phyloP scores from a whole-genome alignment of 2,888 invertebrate genomes.

The Isoperla grammatica region DNA sequence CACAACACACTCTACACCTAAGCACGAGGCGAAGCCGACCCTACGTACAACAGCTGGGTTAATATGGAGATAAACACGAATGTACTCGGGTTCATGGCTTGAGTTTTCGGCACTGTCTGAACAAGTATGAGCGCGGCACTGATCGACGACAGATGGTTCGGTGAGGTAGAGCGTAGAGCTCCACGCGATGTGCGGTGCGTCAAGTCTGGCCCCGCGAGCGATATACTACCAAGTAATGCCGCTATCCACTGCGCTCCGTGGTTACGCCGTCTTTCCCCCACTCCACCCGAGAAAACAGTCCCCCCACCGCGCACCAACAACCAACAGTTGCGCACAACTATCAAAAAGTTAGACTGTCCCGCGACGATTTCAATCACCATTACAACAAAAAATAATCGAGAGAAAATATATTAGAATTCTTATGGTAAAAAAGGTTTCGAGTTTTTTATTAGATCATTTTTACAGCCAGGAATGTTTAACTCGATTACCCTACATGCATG shows the following conservation, averaged over 20 bases:
- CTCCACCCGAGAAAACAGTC: conserved; percentile 23
- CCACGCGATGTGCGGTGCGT: neutral
- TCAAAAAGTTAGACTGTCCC: conserved; percentile 40
- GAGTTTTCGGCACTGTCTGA: too few species aligned
- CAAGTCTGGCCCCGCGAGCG: neutral
- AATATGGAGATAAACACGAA: too few species aligned
- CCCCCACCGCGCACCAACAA: conserved; percentile 21
- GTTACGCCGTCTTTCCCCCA: neutral
- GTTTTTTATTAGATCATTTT: too few species aligned
- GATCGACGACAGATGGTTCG: conserved; percentile 35
- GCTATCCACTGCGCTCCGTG: neutral
- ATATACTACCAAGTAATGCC: conserved; percentile 9
- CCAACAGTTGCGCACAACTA: conserved; percentile 40
- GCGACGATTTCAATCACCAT: conserved; percentile 48
- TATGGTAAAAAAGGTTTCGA: conserved; percentile 1
- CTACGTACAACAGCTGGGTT: too few species aligned
- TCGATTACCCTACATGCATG: conserved; percentile 1
- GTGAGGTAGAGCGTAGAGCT: conserved; percentile 12
- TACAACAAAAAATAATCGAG: conserved; percentile 47
- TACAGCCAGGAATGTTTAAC: neutral
- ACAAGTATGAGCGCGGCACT: conserved; percentile 37
- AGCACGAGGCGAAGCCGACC: too few species aligned
- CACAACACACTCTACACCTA: too few species aligned
- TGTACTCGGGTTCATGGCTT: too few species aligned
- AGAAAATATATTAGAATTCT: conserved; percentile 16